Evolutionary conservation across 1,140 invertebrate genomes (phyloP), one percentile per base, ranked within the genome.

Genomic region (Vollenhovia emeryi): DNA sequence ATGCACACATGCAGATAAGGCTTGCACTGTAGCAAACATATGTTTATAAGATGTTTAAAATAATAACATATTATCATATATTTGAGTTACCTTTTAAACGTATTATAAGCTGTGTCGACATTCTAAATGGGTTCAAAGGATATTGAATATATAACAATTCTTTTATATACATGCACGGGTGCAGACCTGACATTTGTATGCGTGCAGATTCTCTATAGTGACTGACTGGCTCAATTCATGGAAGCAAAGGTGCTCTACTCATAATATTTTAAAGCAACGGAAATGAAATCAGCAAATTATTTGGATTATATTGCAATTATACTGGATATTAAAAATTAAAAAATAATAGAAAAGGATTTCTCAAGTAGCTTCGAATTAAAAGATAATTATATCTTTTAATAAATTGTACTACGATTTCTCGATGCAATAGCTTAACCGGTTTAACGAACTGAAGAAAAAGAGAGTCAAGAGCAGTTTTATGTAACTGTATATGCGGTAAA

Each of bases 1-100:
- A 36, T 74, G 71, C 48, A 55, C 50, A 27, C 33, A 27, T 59
- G 71, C 71, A 74, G 2, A 74, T n/a, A 21, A 36, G 11, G 8
- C 21, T 74, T 55, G 15, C 7, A 40, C 11, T 36, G 36, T 2
- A n/a, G 13, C 50, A 74, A 69, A 45, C 24, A 18, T n/a, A n/a
- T 48, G 24, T 48, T 69, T 15, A 0, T 30, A 30, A 69, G 11
- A 69, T 40, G 2, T 48, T 15, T 30, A 30, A 69, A 69, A 48
- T 30, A 69, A 69, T 48, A 27, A 69, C 24, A 43, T 21, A 69
- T 69, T 21, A 48, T 48, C 4, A 36, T 24, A 55, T 21, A 27
- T 27, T 9, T 27, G 3, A 24, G 5, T 45, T 43, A 68, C 6
- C 2, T 50, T 33, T 52, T 18, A 11, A 50, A 50, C 24, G 15